A percentile compares a stretch with the other conserved stretches of the same genome.
phyloP scores from a whole-genome alignment of 2,888 invertebrate species.

The Spodoptera exigua region DNA sequence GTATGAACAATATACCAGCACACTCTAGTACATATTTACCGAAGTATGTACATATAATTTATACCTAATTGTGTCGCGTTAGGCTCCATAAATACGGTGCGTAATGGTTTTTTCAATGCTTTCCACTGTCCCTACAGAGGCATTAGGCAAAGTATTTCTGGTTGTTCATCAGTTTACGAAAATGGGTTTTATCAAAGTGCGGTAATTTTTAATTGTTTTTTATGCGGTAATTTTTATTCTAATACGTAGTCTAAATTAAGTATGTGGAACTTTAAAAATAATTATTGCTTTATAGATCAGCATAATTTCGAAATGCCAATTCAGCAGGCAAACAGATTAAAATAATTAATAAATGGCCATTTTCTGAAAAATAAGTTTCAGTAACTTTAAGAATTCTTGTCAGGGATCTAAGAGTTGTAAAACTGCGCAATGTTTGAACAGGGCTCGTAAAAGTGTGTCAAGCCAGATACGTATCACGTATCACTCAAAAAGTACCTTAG shows the following conservation, averaged over 20 bases:
- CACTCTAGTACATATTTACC: slow-evolving; percentile 18
- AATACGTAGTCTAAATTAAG: no score
- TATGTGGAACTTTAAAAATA: no score
- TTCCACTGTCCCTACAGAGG: slow-evolving; percentile 53
- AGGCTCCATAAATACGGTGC: slow-evolving; percentile 48
- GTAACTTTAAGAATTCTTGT: slow-evolving; percentile 24
- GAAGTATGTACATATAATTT: slow-evolving; percentile 31
- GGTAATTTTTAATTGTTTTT: no score
- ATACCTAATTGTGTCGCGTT: slow-evolving; percentile 45
- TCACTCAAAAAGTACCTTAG: slow-evolving; percentile 62
- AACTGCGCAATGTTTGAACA: slow-evolving; percentile 46
- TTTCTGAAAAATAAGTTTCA: slow-evolving; percentile 18
- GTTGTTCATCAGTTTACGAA: slow-evolving; percentile 45
- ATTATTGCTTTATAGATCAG: no score
- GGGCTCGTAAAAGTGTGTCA: slow-evolving; percentile 52
- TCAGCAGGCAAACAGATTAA: no score
- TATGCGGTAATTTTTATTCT: no score
- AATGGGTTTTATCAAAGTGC: slow-evolving; percentile 32
- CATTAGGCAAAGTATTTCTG: slow-evolving; percentile 50
- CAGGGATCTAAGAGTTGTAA: slow-evolving; percentile 30
- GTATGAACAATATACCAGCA: slow-evolving; percentile 15
- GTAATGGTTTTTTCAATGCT: slow-evolving; percentile 54
- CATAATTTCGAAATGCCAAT: no score
- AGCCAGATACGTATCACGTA: slow-evolving; percentile 55
- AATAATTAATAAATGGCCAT: neutral